Evolutionary conservation across 2,797 vertebrate genomes (phyloP), one percentile per base, ranked within the genome.

Genomic region (Gymnocypris eckloni): DNA sequence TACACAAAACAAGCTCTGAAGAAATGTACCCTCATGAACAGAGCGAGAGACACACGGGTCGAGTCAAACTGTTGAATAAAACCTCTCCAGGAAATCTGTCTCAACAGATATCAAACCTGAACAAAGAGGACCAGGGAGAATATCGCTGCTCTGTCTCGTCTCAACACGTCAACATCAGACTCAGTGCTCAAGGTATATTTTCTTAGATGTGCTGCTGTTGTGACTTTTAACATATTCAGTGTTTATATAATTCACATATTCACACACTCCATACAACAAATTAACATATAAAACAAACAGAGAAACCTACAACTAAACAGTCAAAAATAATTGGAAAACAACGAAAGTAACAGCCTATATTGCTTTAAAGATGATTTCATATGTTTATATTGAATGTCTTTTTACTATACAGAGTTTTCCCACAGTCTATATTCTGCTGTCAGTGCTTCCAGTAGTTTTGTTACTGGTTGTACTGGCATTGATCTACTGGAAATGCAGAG

Each of bases 41-140:
- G 61, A 77, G 75, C 1, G 12, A 45, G 10, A 45, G 48, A 20
- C 45, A 52, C 78, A 71, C 12, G 33, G 33, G 12, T 28, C 41
- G 83, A 81, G 18, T 73, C 59, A n/a, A 66, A n/a, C 28, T 45
- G 15, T 9, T 66, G 18, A 75, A 41, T 43, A 2, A 50, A 45
- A 16, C 1, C 8, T 81, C 28, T 50, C 52, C 77, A 25, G 78
- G n/a, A 33, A 73, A 86, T 66, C 78, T 86, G 10, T 86, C 56
- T 81, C 69, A 81, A 48, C 69, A 50, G 43, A 75, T 75, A 81
- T 52, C 69, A 50, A 11, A 81, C 25, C 28, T 86, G 41, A 86
- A 2, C 33, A 12, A 4, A 61, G 54, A 85, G 1, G 77, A 80
- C 9, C 22, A 73, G 20, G 54, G 69, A 20, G 4, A 66, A 37